Evolutionary conservation across 2,797 vertebrate species (phyloP).

Genomic region (Pristis pectinata): DNA sequence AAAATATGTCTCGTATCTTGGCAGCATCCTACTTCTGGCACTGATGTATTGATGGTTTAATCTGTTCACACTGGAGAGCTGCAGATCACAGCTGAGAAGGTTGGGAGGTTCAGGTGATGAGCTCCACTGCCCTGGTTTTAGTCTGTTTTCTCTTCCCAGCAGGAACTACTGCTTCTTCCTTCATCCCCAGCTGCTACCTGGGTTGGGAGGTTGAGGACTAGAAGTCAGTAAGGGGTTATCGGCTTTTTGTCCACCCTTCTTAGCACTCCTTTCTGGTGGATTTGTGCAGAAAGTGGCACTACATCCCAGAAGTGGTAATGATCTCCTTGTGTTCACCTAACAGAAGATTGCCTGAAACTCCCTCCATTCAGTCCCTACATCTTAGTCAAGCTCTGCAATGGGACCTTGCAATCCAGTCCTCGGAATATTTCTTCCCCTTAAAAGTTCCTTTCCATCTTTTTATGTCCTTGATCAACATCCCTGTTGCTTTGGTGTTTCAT

Average conservation of each 20-base stretch:
- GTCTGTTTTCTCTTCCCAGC: background rate
- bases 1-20: background rate
- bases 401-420: background rate
- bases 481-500: background rate
- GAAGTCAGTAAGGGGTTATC: too few species aligned
- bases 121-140: background rate
- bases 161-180: background rate
- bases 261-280: background rate
- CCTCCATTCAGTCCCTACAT: background rate
- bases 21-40: too few species aligned
- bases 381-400: too few species aligned
- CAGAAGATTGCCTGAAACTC: background rate
- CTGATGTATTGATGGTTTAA: background rate
- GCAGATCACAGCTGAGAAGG: too few species aligned
- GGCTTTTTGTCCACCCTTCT: background rate
- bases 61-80: background rate
- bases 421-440: background rate
- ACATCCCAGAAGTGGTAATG: background rate
- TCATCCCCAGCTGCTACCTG: background rate
- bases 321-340: background rate
- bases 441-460: background rate
- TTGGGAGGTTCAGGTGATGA: too few species aligned
- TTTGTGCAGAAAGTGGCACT: background rate
- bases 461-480: background rate
- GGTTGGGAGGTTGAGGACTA: background rate